phyloP scores from a whole-genome alignment of 2,113 vertebrate species.

The Gambusia affinis region DNA sequence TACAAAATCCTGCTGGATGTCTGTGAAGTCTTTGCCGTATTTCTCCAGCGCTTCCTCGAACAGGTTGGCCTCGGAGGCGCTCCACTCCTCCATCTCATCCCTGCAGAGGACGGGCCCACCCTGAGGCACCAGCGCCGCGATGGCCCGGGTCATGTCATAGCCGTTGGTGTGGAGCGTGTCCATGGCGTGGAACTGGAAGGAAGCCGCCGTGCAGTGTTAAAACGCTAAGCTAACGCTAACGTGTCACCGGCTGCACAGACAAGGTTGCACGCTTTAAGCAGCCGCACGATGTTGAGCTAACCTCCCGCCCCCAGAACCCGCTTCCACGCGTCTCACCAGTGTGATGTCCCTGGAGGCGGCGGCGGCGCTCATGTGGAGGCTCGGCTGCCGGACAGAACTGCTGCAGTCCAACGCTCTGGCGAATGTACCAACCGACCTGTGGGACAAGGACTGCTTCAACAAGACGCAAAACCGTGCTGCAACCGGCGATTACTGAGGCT shows the following conservation, averaged over 20 bases:
- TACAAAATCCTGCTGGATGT: conserved; percentile 98
- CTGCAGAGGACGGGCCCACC: conserved; percentile 96
- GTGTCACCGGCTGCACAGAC: background rate
- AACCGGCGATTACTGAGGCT: too few relatives aligned
- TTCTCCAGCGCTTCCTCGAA: conserved; percentile 98
- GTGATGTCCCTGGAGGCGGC: conserved; percentile 86
- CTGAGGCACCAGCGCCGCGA: conserved; percentile 95
- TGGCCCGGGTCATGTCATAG: conserved; percentile 96
- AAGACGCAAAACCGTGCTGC: background rate
- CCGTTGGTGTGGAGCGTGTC: conserved; percentile 93
- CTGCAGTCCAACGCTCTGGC: conserved; percentile 85
- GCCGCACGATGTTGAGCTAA: conserved; percentile 14
- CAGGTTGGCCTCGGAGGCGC: conserved; percentile 95
- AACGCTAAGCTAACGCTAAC: conserved; percentile 4
- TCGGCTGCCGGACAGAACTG: conserved; percentile 85
- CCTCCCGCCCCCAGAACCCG: background rate
- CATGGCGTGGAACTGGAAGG: conserved; percentile 93
- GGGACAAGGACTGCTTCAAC: background rate
- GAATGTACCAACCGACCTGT: conserved; percentile 83
- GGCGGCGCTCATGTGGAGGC: conserved; percentile 85
- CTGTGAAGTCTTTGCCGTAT: conserved; percentile 98
- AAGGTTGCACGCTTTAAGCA: conserved; percentile 15
- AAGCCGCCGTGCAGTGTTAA: background rate
- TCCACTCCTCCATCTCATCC: conserved; percentile 99
- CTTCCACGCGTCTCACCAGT: conserved; percentile 71